Conservation (phyloP, 2,113 vertebrate genomes). For the Bettongia penicillata region DNA sequence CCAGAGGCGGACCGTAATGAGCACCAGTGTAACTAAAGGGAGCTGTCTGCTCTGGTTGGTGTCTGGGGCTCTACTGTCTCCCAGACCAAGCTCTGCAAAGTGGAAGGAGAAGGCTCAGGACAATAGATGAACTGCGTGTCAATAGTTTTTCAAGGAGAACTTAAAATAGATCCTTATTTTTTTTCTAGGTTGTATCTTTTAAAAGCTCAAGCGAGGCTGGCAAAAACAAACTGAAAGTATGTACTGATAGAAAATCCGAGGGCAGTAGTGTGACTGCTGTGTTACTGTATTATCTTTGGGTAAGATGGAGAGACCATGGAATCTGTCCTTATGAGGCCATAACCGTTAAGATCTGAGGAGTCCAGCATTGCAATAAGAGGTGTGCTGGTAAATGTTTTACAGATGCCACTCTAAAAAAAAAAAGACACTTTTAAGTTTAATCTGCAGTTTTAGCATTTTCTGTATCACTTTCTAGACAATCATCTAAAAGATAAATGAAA, state of each 20-base stretch:
- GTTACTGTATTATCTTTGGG: neutral
- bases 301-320: neutral
- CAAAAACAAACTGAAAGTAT: neutral
- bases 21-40: conserved; percentile 76
- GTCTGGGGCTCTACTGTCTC: conserved; percentile 27
- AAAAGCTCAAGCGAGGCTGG: conserved; percentile 14
- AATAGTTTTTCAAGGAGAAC: conserved; percentile 12
- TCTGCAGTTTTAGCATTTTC: neutral
- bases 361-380: neutral
- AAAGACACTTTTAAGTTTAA: neutral
- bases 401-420: neutral
- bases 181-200: conserved; percentile 8
- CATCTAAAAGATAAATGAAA: neutral
- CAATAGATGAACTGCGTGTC: conserved; percentile 33
- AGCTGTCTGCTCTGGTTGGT: conserved; percentile 70
- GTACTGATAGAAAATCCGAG: neutral
- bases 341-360: neutral
- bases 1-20: conserved; percentile 77
- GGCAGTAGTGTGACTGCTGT: neutral
- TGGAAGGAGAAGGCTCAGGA: conserved; percentile 36
- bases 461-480: neutral
- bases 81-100: conserved; percentile 59
- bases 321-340: neutral
- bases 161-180: neutral
- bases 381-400: neutral